phyloP scores from a whole-genome alignment of 2,888 invertebrate species.

The Nematopogon swammerdamellus region DNA sequence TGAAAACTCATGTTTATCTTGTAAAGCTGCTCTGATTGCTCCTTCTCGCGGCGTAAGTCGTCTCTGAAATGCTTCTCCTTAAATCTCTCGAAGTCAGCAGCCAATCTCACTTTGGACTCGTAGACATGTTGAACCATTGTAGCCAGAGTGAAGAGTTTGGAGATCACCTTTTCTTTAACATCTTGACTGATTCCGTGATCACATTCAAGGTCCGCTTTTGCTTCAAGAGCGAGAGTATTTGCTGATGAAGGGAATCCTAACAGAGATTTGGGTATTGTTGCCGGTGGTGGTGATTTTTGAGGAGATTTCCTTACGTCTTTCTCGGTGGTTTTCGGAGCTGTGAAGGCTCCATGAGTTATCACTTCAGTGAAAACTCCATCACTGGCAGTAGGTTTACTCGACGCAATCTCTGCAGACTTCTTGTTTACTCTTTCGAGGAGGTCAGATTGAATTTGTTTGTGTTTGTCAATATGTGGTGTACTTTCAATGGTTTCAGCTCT shows the following conservation, averaged over 20 bases:
- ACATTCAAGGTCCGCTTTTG: conserved; percentile 45
- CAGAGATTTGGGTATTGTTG: conserved; percentile 27
- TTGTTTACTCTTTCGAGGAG: conserved; percentile 37
- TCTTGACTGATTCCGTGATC: conserved; percentile 38
- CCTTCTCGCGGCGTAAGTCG: conserved; percentile 38
- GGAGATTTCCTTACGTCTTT: conserved; percentile 21
- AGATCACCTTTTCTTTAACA: conserved; percentile 43
- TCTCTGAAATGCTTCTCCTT: conserved; percentile 42
- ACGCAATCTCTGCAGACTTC: conserved; percentile 40
- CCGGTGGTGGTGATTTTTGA: conserved; percentile 17
- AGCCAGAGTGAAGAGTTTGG: conserved; percentile 38
- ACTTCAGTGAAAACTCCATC: conserved; percentile 46
- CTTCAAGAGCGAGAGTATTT: conserved; percentile 42
- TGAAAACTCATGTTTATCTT: conserved; percentile 48
- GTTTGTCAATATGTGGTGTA: conserved; percentile 31
- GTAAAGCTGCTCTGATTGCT: conserved; percentile 44
- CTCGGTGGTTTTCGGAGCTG: conserved; percentile 22
- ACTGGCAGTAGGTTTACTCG: conserved; percentile 28
- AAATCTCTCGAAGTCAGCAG: conserved; percentile 43
- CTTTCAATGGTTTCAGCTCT: neutral
- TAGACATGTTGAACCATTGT: conserved; percentile 48
- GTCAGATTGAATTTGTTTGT: conserved; percentile 40
- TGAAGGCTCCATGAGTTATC: conserved; percentile 43
- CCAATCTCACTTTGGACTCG: conserved; percentile 44
- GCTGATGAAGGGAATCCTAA: conserved; percentile 47